Evolutionary conservation across 2,797 vertebrate genomes (phyloP), one percentile per base, ranked within the genome.

Genomic region (Kryptolebias ocellatus): DNA sequence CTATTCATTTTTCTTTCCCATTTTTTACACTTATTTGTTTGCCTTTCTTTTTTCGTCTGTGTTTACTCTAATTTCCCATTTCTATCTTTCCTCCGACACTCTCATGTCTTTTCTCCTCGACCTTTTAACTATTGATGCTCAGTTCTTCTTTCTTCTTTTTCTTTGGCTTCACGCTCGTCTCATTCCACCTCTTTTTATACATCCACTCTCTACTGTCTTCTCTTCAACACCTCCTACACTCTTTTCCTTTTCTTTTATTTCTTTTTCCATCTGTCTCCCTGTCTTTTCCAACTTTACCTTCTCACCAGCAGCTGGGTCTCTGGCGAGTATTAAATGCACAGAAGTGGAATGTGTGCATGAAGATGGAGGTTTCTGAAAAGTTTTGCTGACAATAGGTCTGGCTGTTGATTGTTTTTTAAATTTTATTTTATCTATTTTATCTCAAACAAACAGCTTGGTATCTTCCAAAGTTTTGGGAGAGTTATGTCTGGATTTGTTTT

Each of bases 101-200:
- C 54, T 60, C 55, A 14, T 7, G 17, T 76, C 63, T 60, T 71
- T 54, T 68, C 45, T 55, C 50, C 42, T 66, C 55, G 47, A 31
- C 64, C 11, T 61, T 45, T 56, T 65, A 44, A 34, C 47, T 18
- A 44, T 58, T 47, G 0, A 56, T 60, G 69, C 44, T 20, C 10
- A 1, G 0, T 9, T 24, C 42, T 60, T 66, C 37, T 75, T 61
- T 31, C 37, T 17, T 64, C 4, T 20, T 52, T 60, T 4, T 46
- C 45, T 49, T 52, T 64, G 60, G 52, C 76, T 81, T 53, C 63
- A 47, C 67, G 58, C 64, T 57, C 53, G 0, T 60, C 62, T 70
- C 44, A 11, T 42, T 74, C 63, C 63, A 70, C 64, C 58, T 83
- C 71, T 75, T 70, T 63, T 72, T 77, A 72, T 80, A 76, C 70